Conservation (phyloP, 1,140 invertebrate species). For the Drosophila arizonae region DNA sequence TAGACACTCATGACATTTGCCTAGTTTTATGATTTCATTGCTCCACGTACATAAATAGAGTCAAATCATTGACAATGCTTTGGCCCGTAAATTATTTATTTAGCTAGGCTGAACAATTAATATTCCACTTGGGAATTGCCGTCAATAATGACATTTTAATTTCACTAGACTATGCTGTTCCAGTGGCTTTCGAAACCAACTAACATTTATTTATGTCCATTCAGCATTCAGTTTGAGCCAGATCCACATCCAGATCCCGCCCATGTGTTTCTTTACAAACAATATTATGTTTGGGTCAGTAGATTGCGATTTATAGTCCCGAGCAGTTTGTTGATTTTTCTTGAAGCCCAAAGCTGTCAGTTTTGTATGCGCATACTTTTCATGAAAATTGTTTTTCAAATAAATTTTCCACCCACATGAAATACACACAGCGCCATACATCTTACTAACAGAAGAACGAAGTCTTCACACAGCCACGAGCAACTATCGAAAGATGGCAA, state of each 20-base stretch:
- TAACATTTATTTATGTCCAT: conserved; percentile 36
- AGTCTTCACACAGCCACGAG: background rate
- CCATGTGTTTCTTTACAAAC: conserved; percentile 48
- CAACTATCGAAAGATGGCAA: conserved; percentile 37
- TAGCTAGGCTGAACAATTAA: no score
- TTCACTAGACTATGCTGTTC: background rate
- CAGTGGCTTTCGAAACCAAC: background rate
- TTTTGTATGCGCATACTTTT: conserved; percentile 78
- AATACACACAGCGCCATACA: conserved; percentile 47
- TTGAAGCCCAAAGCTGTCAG: conserved; percentile 70
- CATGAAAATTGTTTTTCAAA: conserved; percentile 78
- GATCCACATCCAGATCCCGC: conserved; percentile 18
- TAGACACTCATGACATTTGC: no score
- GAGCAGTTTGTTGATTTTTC: conserved; percentile 72
- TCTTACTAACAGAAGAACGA: conserved; percentile 42
- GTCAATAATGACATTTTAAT: no score
- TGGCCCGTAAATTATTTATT: no score
- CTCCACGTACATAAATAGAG: no score
- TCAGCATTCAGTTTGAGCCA: background rate
- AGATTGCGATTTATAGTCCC: conserved; percentile 69
- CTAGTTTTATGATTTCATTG: no score
- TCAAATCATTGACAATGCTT: no score
- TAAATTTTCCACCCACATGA: conserved; percentile 68
- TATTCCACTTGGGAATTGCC: no score
- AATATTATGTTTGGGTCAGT: conserved; percentile 55